Base-by-base conservation (phyloP, 2,113 vertebrate genomes). In the Chloropsis cyanopogon region DNA sequence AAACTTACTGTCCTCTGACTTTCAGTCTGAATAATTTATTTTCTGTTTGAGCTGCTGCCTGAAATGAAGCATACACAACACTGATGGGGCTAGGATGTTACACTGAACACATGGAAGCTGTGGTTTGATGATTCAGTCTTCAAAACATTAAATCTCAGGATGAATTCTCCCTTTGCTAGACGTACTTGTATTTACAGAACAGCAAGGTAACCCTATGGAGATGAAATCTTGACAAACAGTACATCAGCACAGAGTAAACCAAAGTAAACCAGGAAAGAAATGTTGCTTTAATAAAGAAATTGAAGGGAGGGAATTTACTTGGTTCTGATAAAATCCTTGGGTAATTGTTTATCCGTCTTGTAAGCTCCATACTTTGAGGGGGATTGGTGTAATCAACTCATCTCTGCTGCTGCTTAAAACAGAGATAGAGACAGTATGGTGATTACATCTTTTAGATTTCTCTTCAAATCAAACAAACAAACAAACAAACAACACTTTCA, bases 11-110 rank as follows among this genome's bases (percentile, higher is more conserved):
- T 69, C 80, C 76, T 85, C 88, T 85, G 70, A 82, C 57, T 72
- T 85, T 64, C 42, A 84, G 33, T 41, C 70, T 88, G 53, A 90
- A 94, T 95, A 90, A 93, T 93, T 87, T 82, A 86, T 91, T 86
- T 86, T 63, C 88, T 64, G 8, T 68, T 44, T 53, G 54, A 90
- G 53, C 37, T 86, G 37, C 42, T 86, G 66, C 37, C 65, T 78
- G 60, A 69, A 83, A 53, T 22, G 46, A 83, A 76, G 47, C 35
- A 73, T 42, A n/a, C 25, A 12, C 49, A 76, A 35, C 37, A 31
- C 37, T 61, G 59, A 46, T 54, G 60, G 42, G 41, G 35, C 35
- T 60, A 23, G 53, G 78, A 60, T 68, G n/a, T 29, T 68, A 56
- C 44, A 49, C 14, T 37, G 41, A 91, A 68, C 28, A 20, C 66